phyloP scores from a whole-genome alignment of 2,888 invertebrate genomes.

The Didymodactylos carnosus region DNA sequence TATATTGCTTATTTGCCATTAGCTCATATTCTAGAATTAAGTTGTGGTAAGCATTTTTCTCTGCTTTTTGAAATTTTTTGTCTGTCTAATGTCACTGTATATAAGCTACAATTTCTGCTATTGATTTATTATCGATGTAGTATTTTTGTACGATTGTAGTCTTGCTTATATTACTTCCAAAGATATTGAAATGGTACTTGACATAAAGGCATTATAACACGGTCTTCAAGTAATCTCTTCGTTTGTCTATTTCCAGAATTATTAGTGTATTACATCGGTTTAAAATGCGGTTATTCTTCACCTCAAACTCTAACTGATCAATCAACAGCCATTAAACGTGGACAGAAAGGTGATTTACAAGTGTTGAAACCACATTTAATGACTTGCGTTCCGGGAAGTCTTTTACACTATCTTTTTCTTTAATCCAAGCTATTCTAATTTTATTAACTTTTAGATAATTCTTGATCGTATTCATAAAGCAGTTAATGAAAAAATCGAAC shows the following conservation, averaged over 20 bases:
- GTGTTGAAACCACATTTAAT: conserved; percentile 75
- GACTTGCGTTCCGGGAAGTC: conserved; percentile 70
- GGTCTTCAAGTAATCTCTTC: not conserved
- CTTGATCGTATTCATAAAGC: conserved; percentile 91
- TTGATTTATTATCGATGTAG: too few relatives aligned
- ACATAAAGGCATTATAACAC: too few relatives aligned
- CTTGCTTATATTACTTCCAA: too few relatives aligned
- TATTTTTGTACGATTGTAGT: too few relatives aligned
- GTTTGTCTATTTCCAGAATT: conserved; percentile 31
- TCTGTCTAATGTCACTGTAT: too few relatives aligned
- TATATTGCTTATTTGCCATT: conserved; percentile 85
- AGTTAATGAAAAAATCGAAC: conserved; percentile 69
- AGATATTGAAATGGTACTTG: too few relatives aligned
- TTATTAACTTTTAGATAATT: conserved; percentile 47
- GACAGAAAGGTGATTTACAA: conserved; percentile 77
- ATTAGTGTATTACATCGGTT: conserved; percentile 60
- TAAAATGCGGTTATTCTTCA: conserved; percentile 84
- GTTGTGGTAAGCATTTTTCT: not conserved
- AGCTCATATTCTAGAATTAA: conserved; percentile 86
- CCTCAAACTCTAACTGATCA: conserved; percentile 54
- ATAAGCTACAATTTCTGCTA: too few relatives aligned
- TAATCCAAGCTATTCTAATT: not conserved
- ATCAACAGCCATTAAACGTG: conserved; percentile 82
- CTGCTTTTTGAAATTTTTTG: conserved; percentile 17
- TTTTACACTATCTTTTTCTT: conserved; percentile 5